Evolutionary conservation across 2,797 vertebrate species (phyloP).

Genomic region (Sphenodon punctatus): DNA sequence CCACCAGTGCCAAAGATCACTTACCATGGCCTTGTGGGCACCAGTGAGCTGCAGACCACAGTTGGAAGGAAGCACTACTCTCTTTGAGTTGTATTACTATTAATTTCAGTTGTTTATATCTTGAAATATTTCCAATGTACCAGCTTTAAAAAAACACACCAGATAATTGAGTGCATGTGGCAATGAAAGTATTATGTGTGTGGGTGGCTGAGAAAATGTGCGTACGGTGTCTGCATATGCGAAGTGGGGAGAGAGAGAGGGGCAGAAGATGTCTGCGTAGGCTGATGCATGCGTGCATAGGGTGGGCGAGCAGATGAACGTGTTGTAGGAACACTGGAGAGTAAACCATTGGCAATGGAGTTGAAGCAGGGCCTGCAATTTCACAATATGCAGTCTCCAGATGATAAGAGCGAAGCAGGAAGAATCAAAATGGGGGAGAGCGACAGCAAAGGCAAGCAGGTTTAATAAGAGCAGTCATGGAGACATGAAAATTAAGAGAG

Average conservation of each 20-base stretch:
- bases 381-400: neutral
- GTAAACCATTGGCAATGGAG: neutral
- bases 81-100: neutral
- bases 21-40: too few relatives aligned
- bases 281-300: neutral
- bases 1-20: too few relatives aligned
- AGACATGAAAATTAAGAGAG: neutral
- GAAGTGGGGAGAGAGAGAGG: neutral
- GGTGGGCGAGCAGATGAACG: neutral
- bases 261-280: neutral
- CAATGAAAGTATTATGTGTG: neutral
- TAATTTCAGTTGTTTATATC: neutral
- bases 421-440: neutral
- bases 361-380: neutral
- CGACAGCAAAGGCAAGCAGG: neutral
- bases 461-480: neutral
- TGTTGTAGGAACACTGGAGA: neutral
- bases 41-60: too few relatives aligned
- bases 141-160: too few relatives aligned
- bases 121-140: neutral
- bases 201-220: neutral
- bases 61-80: too few relatives aligned
- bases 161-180: rapidly evolving
- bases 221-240: too few relatives aligned
- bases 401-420: neutral